Evolutionary conservation across 2,797 vertebrate genomes (phyloP).

Genomic region (Chelon labrosus): DNA sequence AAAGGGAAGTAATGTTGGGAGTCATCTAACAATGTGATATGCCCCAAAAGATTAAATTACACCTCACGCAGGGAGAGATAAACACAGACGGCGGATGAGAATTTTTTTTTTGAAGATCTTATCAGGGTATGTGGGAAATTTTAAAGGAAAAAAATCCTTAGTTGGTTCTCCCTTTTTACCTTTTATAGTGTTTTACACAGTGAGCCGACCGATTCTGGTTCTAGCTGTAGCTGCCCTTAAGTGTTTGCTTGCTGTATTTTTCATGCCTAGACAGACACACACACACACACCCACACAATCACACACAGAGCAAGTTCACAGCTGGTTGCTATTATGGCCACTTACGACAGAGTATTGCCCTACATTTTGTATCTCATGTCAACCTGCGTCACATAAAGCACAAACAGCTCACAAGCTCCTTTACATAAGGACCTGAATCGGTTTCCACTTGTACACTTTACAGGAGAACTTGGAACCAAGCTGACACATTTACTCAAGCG

Average conservation of each 20-base stretch:
- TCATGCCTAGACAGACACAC: slow-evolving; percentile 24
- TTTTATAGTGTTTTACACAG: slow-evolving; percentile 73
- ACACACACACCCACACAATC: slow-evolving; percentile 18
- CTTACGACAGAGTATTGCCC: slow-evolving; percentile 67
- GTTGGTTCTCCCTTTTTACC: slow-evolving; percentile 62
- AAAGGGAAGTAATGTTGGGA: slow-evolving; percentile 32
- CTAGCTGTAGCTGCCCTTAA: slow-evolving; percentile 68
- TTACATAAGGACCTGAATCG: slow-evolving; percentile 5
- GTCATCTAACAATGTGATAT: slow-evolving; percentile 36
- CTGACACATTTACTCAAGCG: slow-evolving; percentile 7
- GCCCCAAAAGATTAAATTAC: slow-evolving; percentile 40
- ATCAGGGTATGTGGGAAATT: slow-evolving; percentile 46
- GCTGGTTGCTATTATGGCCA: slow-evolving; percentile 83
- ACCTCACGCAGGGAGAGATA: slow-evolving; percentile 23
- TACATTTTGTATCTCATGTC: slow-evolving; percentile 66
- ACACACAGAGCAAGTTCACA: slow-evolving; percentile 66
- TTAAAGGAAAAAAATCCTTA: slow-evolving; percentile 42
- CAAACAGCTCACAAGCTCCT: slow-evolving; percentile 40
- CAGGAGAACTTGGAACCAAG: neutral
- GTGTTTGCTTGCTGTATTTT: slow-evolving; percentile 60
- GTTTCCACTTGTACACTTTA: neutral
- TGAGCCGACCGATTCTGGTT: slow-evolving; percentile 59
- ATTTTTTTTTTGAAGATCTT: slow-evolving; percentile 46
- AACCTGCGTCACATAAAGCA: slow-evolving; percentile 64
- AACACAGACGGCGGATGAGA: slow-evolving; percentile 38